Evolutionary conservation across 2,113 vertebrate genomes (phyloP).

Genomic region (Cebidichthys violaceus): DNA sequence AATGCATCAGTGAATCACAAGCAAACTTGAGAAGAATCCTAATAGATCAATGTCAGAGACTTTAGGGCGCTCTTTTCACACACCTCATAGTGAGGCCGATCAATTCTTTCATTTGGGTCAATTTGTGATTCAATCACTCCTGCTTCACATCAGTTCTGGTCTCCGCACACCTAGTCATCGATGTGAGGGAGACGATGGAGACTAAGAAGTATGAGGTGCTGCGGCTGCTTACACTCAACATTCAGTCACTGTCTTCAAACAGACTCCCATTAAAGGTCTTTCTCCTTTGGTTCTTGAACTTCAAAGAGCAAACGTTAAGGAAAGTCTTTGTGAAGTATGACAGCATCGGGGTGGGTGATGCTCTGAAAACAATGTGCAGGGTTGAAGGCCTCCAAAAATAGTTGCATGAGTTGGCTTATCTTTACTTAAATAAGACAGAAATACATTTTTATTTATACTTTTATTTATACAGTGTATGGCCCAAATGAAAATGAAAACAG

Average conservation of each 20-base stretch:
- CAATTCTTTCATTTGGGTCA: constrained; percentile 68
- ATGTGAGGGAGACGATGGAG: constrained; percentile 60
- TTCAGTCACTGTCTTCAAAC: constrained; percentile 46
- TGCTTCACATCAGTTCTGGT: constrained; percentile 63
- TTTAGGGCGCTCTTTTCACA: constrained; percentile 46
- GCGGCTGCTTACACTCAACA: constrained; percentile 25
- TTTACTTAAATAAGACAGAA: constrained; percentile 35
- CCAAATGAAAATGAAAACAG: constrained; percentile 30
- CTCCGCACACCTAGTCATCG: constrained; percentile 69
- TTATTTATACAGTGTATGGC: constrained; percentile 32
- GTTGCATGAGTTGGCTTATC: neutral
- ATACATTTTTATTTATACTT: constrained; percentile 43
- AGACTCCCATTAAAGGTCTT: constrained; percentile 54
- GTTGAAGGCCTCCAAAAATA: constrained; percentile 46
- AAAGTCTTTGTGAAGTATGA: constrained; percentile 24
- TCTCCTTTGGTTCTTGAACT: constrained; percentile 45
- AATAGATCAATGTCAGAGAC: constrained; percentile 47
- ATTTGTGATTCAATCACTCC: constrained; percentile 66
- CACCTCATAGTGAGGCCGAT: constrained; percentile 52
- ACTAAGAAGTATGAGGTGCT: constrained; percentile 41
- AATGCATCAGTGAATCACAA: constrained; percentile 45
- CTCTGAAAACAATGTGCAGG: constrained; percentile 12
- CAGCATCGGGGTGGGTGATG: constrained; percentile 2
- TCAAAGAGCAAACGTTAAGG: constrained; percentile 35
- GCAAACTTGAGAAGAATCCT: constrained; percentile 47